Percentiles rank a stretch among this genome's conserved stretches.
phyloP scores from a whole-genome alignment of 2,113 vertebrate species.

The Corvus moneduloides region DNA sequence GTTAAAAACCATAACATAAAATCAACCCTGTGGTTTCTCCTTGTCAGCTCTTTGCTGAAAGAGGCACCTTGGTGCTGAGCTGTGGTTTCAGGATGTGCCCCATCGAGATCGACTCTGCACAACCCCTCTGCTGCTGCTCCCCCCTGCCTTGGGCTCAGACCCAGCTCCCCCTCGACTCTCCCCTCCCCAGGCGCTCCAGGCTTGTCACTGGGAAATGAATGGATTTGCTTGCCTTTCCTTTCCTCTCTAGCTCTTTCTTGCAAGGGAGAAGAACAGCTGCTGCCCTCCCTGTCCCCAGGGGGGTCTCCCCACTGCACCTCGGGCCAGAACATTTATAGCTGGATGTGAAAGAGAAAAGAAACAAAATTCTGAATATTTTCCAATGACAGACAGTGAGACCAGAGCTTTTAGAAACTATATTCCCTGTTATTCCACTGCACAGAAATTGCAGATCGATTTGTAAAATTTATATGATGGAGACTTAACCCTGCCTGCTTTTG shows the following conservation, averaged over 20 bases:
- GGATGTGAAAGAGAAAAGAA: background rate
- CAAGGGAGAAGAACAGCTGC: conserved; percentile 2
- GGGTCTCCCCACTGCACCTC: background rate
- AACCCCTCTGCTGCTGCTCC: background rate
- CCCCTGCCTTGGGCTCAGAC: background rate
- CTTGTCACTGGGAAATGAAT: background rate
- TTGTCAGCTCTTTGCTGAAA: background rate
- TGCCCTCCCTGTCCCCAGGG: background rate
- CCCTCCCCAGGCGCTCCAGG: background rate
- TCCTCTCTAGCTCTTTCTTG: background rate
- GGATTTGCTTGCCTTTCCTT: background rate
- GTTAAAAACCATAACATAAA: background rate
- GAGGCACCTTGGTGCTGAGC: background rate
- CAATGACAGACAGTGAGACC: background rate
- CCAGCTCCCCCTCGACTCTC: background rate
- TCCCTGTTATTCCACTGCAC: background rate
- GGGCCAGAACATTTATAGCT: background rate
- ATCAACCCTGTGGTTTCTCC: background rate
- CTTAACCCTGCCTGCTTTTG: background rate
- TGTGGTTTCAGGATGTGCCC: background rate
- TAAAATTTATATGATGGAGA: background rate
- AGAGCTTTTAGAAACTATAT: background rate
- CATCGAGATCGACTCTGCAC: fast-evolving
- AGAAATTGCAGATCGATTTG: background rate
- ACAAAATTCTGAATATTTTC: background rate